phyloP scores from a whole-genome alignment of 2,888 invertebrate genomes.

The Choristoneura rosaceana region DNA sequence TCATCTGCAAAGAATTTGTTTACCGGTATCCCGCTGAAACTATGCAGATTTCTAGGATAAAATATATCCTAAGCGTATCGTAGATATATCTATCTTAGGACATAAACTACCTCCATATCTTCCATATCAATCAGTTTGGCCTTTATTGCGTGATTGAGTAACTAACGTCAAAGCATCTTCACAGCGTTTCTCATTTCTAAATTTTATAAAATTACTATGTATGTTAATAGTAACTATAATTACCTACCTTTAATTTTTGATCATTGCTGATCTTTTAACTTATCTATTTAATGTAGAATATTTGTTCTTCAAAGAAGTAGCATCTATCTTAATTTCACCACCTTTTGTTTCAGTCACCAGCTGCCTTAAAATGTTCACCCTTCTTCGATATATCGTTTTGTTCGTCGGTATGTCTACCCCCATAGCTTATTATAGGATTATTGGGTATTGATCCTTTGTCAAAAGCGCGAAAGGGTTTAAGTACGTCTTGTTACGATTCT shows the following conservation, averaged over 20 bases:
- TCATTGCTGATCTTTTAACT: not conserved
- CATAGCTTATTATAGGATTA: conserved; percentile 77
- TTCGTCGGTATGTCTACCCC: conserved; percentile 44
- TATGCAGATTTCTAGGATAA: no score
- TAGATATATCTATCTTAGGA: no score
- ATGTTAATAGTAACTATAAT: no score
- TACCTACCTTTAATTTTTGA: not conserved
- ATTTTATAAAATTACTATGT: no score
- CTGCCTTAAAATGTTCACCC: conserved; percentile 65
- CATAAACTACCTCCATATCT: no score
- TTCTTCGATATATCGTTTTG: conserved; percentile 59
- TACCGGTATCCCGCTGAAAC: no score
- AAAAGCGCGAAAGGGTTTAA: conserved; percentile 77
- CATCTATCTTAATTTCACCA: not conserved
- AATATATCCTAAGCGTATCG: no score
- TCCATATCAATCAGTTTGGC: no score
- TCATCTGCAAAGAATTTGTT: no score
- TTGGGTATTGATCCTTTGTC: conserved; percentile 81
- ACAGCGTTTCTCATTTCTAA: no score
- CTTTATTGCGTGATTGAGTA: no score
- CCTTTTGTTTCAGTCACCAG: conserved; percentile 57
- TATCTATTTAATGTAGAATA: not conserved
- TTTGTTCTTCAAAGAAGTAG: not conserved
- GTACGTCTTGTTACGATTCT: conserved; percentile 66
- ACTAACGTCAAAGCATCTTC: no score